Percentiles rank a stretch among this genome's conserved stretches.
Conservation (phyloP, 2,113 vertebrate genomes). For the Baryphthengus martii region DNA sequence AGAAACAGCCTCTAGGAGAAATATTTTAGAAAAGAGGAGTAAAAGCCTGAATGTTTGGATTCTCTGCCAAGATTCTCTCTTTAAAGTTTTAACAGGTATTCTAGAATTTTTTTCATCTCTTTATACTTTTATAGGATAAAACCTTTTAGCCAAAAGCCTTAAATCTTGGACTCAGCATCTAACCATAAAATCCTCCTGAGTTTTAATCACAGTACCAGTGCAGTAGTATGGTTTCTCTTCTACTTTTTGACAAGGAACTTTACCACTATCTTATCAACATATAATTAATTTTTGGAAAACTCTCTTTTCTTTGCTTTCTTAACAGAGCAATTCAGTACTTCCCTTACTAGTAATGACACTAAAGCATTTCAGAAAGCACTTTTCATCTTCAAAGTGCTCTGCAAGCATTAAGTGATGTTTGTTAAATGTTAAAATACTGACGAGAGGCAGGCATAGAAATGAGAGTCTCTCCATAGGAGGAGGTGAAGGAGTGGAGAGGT, state of each 20-base stretch:
- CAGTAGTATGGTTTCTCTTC: background rate
- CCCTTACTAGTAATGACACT: background rate
- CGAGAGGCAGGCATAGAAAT: background rate
- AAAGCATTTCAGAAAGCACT: background rate
- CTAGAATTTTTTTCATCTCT: background rate
- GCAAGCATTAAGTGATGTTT: background rate
- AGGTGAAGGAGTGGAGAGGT: background rate
- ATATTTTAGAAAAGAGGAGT: background rate
- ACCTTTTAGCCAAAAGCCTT: background rate
- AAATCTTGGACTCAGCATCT: background rate
- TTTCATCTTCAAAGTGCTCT: background rate
- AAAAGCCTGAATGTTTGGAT: background rate
- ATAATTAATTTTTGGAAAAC: background rate
- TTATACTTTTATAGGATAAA: background rate
- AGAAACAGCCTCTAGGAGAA: background rate
- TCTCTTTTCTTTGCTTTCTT: background rate
- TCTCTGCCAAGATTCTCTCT: background rate
- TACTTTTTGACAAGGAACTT: background rate
- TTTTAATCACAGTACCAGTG: background rate
- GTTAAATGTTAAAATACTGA: background rate
- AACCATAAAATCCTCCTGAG: background rate
- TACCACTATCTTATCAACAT: rapidly evolving
- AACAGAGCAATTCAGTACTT: background rate
- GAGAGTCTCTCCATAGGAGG: background rate
- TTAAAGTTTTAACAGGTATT: background rate